Conservation (phyloP, 2,888 invertebrate genomes). For the Macrophya annulata region DNA sequence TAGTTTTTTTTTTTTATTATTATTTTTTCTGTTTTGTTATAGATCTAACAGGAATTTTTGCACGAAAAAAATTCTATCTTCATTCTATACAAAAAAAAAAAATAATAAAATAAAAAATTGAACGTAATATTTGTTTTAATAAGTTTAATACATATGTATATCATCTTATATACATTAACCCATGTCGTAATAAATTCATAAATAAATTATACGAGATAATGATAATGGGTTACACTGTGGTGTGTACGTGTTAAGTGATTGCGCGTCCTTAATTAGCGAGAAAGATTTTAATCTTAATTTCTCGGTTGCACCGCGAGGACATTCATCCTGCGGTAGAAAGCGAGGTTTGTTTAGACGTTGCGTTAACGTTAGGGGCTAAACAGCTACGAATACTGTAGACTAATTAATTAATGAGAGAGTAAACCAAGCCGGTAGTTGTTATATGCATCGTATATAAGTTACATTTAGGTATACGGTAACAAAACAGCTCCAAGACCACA, state of each 20-base stretch:
- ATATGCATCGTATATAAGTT: not conserved
- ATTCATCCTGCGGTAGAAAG: slow-evolving; percentile 33
- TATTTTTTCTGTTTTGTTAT: not conserved
- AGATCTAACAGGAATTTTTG: too few relatives aligned
- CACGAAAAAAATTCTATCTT: too few relatives aligned
- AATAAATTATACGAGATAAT: slow-evolving; percentile 19
- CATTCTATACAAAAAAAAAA: too few relatives aligned
- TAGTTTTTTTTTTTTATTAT: not conserved
- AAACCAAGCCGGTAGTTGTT: slow-evolving; percentile 14
- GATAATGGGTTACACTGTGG: not conserved
- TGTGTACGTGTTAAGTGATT: slow-evolving; percentile 42
- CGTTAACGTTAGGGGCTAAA: slow-evolving; percentile 43
- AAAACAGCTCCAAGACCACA: not conserved
- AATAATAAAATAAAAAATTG: too few relatives aligned
- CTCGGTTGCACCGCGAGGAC: slow-evolving; percentile 41
- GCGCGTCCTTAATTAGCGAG: slow-evolving; percentile 42
- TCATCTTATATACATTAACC: not conserved
- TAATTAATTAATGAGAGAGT: slow-evolving; percentile 50
- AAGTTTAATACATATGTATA: not conserved
- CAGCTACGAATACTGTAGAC: slow-evolving; percentile 37
- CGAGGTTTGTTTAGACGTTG: slow-evolving; percentile 47
- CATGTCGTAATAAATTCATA: not conserved
- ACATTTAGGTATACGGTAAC: not conserved
- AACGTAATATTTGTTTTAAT: too few relatives aligned
- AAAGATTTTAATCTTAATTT: slow-evolving; percentile 50